Evolutionary conservation across 2,797 vertebrate genomes (phyloP).

Genomic region (Acipenser transmontanus): DNA sequence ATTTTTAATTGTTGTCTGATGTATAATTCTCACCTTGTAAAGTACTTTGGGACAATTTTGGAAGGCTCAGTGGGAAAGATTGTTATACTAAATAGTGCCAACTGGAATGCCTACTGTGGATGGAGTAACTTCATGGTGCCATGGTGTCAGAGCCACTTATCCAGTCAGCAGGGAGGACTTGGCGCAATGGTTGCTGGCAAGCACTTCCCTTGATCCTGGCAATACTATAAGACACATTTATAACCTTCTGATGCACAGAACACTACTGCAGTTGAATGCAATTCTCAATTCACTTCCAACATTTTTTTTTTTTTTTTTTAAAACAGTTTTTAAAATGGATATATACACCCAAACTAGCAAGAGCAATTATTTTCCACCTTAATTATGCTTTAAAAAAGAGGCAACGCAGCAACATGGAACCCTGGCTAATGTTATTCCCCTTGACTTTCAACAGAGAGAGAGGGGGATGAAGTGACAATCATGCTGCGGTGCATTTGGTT

Average conservation of each 20-base stretch:
- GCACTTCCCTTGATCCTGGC: conserved; percentile 25
- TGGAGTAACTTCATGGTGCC: background rate
- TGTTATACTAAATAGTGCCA: conserved; percentile 52
- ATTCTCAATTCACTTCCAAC: background rate
- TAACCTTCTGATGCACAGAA: conserved; percentile 39
- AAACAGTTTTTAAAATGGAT: too few relatives aligned
- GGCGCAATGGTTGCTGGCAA: conserved; percentile 5
- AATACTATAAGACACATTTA: conserved; percentile 34
- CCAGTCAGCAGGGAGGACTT: conserved; percentile 35
- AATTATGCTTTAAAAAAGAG: too few relatives aligned
- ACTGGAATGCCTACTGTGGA: conserved; percentile 14
- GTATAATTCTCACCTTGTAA: conserved; percentile 70
- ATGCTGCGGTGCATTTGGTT: too few relatives aligned
- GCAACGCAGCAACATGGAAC: too few relatives aligned
- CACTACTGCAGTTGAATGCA: background rate
- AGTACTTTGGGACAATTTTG: conserved; percentile 46
- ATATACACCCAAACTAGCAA: too few relatives aligned
- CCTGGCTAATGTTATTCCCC: too few relatives aligned
- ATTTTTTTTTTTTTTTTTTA: too few relatives aligned
- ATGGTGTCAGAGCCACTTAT: conserved; percentile 29
- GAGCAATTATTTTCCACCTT: too few relatives aligned
- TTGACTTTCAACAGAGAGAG: too few relatives aligned
- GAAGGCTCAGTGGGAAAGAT: conserved; percentile 28
- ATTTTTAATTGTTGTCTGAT: conserved; percentile 62
- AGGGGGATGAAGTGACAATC: too few relatives aligned